phyloP scores from a whole-genome alignment of 2,888 invertebrate genomes.

The Machimus rusticus region DNA sequence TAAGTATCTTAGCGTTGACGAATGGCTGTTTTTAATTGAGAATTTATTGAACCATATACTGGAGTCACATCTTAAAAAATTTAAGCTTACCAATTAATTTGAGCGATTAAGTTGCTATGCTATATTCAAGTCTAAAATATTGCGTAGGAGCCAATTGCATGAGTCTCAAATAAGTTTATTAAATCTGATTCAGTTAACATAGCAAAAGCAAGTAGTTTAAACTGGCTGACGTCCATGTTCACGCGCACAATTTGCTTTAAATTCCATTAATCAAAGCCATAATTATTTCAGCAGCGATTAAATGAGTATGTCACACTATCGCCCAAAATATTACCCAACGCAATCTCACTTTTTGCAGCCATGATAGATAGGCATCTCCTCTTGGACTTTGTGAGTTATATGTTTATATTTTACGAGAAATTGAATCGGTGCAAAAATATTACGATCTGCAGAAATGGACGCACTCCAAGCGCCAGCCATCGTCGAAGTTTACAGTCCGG shows the following conservation, averaged over 20 bases:
- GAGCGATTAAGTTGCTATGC: not conserved
- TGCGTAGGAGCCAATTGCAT: not conserved
- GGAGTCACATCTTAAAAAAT: not conserved
- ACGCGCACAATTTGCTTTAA: not conserved
- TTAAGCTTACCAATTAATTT: not conserved
- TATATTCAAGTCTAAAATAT: too few relatives aligned
- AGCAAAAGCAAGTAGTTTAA: not conserved
- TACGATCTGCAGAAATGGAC: not conserved
- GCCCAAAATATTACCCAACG: not conserved
- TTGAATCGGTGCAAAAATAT: not conserved
- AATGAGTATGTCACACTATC: not conserved
- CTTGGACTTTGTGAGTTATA: not conserved
- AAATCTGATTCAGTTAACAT: too few relatives aligned
- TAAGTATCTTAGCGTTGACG: not conserved
- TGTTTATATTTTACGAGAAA: not conserved
- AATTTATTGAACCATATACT: not conserved
- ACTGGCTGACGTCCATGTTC: not conserved
- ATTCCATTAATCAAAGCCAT: not conserved
- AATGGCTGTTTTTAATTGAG: not conserved
- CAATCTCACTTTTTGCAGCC: not conserved
- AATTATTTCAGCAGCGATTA: not conserved
- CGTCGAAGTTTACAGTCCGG: not conserved
- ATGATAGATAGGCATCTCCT: not conserved
- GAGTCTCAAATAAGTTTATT: too few relatives aligned
- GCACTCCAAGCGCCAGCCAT: not conserved